A percentile compares a stretch with the other conserved stretches of the same genome.
Evolutionary conservation across 2,888 invertebrate genomes (phyloP).

Genomic region (Drosophila yooni): DNA sequence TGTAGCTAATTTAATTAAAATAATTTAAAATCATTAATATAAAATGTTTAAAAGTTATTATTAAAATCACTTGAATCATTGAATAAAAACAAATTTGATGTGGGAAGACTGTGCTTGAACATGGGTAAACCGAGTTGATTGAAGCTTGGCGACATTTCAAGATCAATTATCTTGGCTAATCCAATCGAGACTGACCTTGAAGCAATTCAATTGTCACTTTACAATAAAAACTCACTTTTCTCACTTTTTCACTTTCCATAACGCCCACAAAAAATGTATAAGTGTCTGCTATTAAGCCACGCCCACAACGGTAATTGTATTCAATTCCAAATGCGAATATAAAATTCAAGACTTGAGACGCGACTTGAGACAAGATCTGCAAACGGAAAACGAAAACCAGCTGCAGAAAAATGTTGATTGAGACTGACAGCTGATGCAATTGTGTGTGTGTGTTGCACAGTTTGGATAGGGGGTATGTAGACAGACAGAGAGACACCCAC

Average conservation of each 20-base stretch:
- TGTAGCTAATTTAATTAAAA: not conserved
- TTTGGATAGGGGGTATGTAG: not conserved
- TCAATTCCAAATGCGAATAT: slow-evolving; percentile 60
- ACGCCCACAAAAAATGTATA: slow-evolving; percentile 24
- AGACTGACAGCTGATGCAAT: slow-evolving; percentile 55
- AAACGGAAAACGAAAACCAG: slow-evolving; percentile 64
- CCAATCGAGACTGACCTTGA: slow-evolving; percentile 40
- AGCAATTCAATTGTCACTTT: not conserved
- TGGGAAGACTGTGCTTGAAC: slow-evolving; percentile 8
- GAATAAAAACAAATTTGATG: not conserved
- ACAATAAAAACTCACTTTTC: slow-evolving; percentile 8
- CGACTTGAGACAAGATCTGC: slow-evolving; percentile 59
- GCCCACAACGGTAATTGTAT: slow-evolving; percentile 56
- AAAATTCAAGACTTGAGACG: slow-evolving; percentile 41
- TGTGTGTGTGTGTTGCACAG: not conserved
- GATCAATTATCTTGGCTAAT: slow-evolving; percentile 28
- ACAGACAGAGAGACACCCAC: slow-evolving; percentile 36
- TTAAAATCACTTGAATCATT: not conserved
- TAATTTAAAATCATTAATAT: not conserved
- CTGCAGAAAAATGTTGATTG: slow-evolving; percentile 49
- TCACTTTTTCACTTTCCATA: slow-evolving; percentile 46
- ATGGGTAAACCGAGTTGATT: not conserved
- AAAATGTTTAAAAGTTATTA: not conserved
- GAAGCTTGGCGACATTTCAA: slow-evolving; percentile 17
- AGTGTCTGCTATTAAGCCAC: slow-evolving; percentile 24